Conservation (phyloP, 2,888 invertebrate genomes). For the Eristalis arbustorum region DNA sequence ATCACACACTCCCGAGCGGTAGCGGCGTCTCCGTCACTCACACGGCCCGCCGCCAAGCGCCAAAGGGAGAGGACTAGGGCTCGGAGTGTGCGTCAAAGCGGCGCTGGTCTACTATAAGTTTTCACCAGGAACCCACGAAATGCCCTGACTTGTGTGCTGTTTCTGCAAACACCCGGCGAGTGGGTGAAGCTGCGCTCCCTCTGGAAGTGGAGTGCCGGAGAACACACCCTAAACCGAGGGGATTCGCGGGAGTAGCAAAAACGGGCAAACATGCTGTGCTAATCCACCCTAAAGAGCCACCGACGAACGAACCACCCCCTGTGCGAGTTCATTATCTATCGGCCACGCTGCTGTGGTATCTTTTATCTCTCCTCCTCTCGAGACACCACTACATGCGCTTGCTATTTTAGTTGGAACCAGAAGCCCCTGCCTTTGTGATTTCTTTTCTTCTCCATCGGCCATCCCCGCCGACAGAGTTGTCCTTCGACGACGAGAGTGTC, state of each 20-base stretch:
- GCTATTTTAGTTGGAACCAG: background rate
- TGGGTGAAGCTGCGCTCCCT: background rate
- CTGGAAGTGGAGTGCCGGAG: background rate
- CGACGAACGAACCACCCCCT: slow-evolving; percentile 27
- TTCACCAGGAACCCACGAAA: background rate
- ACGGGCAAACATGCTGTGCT: background rate
- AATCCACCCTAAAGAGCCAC: slow-evolving; percentile 50
- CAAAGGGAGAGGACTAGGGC: slow-evolving; percentile 36
- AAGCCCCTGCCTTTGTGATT: background rate
- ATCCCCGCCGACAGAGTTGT: background rate
- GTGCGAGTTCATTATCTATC: background rate
- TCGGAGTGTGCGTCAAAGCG: slow-evolving; percentile 22
- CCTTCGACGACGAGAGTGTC: background rate
- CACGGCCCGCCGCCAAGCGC: background rate
- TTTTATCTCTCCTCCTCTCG: slow-evolving; percentile 36
- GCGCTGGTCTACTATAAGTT: background rate
- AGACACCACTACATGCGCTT: slow-evolving; percentile 21
- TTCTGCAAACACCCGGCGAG: background rate
- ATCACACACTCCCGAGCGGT: slow-evolving; percentile 7
- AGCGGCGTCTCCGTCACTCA: slow-evolving; percentile 52
- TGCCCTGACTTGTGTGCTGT: background rate
- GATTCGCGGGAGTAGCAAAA: background rate
- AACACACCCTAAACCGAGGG: slow-evolving; percentile 49
- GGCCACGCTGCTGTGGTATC: background rate
- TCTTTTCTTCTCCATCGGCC: no score